phyloP scores from a whole-genome alignment of 2,888 invertebrate genomes.

The Archaeoteleia sp. region DNA sequence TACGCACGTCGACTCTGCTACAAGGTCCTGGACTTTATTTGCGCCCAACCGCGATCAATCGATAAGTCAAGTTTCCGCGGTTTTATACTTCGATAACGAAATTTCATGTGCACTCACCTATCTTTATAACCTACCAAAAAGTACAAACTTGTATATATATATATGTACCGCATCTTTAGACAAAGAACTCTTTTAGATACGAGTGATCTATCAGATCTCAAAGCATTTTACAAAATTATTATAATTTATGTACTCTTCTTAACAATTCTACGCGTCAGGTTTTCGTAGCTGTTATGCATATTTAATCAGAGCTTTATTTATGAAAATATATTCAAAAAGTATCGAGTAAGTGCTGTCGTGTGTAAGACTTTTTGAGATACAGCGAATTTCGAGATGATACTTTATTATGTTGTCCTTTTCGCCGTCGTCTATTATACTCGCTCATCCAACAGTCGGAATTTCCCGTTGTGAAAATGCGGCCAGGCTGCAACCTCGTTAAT shows the following conservation, averaged over 20 bases:
- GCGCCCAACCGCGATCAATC: conserved; percentile 15
- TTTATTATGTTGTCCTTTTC: conserved; percentile 16
- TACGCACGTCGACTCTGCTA: conserved; percentile 23
- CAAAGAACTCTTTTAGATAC: no score
- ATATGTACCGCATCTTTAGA: no score
- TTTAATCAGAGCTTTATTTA: conserved; percentile 13
- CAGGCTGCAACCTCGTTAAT: conserved; percentile 33
- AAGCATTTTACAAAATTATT: no score
- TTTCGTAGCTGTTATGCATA: conserved; percentile 9
- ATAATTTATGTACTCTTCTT: conserved; percentile 25
- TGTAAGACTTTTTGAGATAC: conserved; percentile 14
- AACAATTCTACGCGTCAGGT: conserved; percentile 12
- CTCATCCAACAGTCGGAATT: conserved; percentile 12
- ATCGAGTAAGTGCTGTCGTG: conserved; percentile 16
- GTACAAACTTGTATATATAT: no score
- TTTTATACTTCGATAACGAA: no score
- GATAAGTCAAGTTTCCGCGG: conserved; percentile 36
- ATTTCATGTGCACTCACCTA: no score
- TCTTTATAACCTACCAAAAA: no score
- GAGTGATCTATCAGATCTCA: no score
- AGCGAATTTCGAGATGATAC: conserved; percentile 2
- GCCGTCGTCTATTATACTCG: conserved; percentile 12
- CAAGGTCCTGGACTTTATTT: background rate
- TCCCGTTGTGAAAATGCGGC: conserved; percentile 25
- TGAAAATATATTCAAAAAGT: conserved; percentile 23